Base-by-base conservation (phyloP, 2,888 invertebrate genomes). In the Drosophila neonasuta region DNA sequence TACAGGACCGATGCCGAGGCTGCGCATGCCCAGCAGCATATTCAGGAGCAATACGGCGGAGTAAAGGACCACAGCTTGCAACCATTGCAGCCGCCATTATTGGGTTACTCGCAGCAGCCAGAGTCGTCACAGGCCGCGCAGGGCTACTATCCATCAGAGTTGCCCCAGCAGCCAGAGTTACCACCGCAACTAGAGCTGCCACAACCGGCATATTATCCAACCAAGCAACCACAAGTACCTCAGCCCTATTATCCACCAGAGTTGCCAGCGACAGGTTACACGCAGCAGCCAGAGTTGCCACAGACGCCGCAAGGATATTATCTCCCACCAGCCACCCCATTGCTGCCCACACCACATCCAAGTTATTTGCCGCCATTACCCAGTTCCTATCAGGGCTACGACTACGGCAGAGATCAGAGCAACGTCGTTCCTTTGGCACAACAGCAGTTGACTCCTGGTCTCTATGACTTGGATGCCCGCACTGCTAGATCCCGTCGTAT, bases 1-100 rank as follows among this genome's bases (percentile, higher is more conserved):
- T 88, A 88, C 63, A 87, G 83, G 57, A 88, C 86, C 13, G 80
- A 85, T 45, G 84, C 76, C 64, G 89, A 88, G 49, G 88, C 88
- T 24, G 76, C 51, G 11, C 77, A 76, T 59, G 88, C 87, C 13
- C 88, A 88, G 68, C 78, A 80, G 48, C 66, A 75, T 54, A 88
- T 89, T 73, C 88, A 88, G 80, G 75, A 56, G 15, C 80, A 86
- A 20, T 87, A 88, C 71, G 77, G 60, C 8, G 77, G 66, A 10
- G 48, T 46, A 6, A 3, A 39, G 17, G 36, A 45, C 15, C 52
- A 49, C 17, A 32, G 39, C 9, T 58, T 41, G 10, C 65, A 69
- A 8, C 30, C 54, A 0, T 54, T 50, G 48, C 68, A 46, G 54
- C 56, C 49, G 6, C 50, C 64, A 4, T 69, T 71, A 0, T 56